Conservation (phyloP, 2,797 vertebrate genomes). For the Peromyscus attwateri region DNA sequence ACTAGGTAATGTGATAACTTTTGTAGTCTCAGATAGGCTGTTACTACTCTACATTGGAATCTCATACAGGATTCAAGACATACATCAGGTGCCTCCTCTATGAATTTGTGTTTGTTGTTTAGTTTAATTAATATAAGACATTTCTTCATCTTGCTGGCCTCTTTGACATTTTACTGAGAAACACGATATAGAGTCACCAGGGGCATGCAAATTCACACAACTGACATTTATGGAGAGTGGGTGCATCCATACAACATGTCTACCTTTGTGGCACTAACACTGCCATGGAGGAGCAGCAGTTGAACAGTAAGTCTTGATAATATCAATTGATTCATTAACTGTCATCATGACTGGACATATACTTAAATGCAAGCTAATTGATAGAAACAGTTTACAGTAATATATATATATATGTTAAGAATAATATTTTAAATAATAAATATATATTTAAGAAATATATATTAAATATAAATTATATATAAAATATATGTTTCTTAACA, state of each 20-base stretch:
- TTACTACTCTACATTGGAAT: background rate
- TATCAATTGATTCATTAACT: background rate
- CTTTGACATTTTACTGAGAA: background rate
- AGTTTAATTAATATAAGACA: background rate
- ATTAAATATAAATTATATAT: background rate
- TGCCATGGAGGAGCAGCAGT: background rate
- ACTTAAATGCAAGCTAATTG: conserved; percentile 28
- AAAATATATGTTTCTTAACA: background rate
- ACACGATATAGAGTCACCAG: background rate
- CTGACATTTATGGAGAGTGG: background rate
- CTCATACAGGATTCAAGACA: background rate
- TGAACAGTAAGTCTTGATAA: background rate
- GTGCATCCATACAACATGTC: background rate
- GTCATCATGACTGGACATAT: background rate
- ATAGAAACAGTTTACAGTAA: conserved; percentile 15
- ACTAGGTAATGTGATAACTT: background rate
- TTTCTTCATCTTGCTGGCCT: background rate
- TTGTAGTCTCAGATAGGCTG: background rate
- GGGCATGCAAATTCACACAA: background rate
- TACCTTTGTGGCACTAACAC: no score
- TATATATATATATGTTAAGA: background rate
- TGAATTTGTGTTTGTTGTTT: conserved; percentile 2
- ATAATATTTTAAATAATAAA: background rate
- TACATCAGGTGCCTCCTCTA: background rate
- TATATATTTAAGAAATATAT: background rate